Conservation (phyloP, 2,113 vertebrate genomes). For the Setophaga kirtlandii region DNA sequence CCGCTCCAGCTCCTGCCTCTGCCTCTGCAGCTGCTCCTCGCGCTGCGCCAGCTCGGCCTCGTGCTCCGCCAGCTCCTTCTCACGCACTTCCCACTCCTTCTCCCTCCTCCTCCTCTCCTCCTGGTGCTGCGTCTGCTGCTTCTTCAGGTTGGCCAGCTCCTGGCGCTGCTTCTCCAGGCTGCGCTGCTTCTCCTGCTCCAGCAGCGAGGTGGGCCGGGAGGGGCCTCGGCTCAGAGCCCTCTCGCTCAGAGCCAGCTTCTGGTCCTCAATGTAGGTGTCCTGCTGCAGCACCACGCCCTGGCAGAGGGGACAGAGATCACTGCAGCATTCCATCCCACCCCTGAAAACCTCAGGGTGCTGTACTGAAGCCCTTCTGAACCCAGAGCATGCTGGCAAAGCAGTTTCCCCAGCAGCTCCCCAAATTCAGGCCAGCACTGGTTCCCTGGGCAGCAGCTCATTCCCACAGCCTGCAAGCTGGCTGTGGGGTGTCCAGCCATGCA, state of each 20-base stretch:
- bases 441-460: neutral
- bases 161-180: slow-evolving; percentile 95
- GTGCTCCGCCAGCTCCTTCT: slow-evolving; percentile 79
- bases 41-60: slow-evolving; percentile 76
- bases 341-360: neutral
- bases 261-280: slow-evolving; percentile 94
- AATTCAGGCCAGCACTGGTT: neutral
- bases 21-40: slow-evolving; percentile 77
- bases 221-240: slow-evolving; percentile 71
- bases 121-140: slow-evolving; percentile 86
- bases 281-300: slow-evolving; percentile 94
- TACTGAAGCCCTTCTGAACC: neutral
- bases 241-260: slow-evolving; percentile 87
- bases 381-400: neutral
- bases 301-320: neutral
- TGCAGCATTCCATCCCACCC: neutral
- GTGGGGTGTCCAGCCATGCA: fast-evolving
- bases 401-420: neutral
- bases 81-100: slow-evolving; percentile 84
- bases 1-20: slow-evolving; percentile 77
- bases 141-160: slow-evolving; percentile 89
- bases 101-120: slow-evolving; percentile 85
- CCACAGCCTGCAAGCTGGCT: fast-evolving
- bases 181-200: slow-evolving; percentile 97
- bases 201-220: slow-evolving; percentile 84